These are phyloP conservation scores for Alviniconcha marisindica DNA, from an alignment of 1,140 invertebrate genomes.

Conservation along the genomic window DNA sequence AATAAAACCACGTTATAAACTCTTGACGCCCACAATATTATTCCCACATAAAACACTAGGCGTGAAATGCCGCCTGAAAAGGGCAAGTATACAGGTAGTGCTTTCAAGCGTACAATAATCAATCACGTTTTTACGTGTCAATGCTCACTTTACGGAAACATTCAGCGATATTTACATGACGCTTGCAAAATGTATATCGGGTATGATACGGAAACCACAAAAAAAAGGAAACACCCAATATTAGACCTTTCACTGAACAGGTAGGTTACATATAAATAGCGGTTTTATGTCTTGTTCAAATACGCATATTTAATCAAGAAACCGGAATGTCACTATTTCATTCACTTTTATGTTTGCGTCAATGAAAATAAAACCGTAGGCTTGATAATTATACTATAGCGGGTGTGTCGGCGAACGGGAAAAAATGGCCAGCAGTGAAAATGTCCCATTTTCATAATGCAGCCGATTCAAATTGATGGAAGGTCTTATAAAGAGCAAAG, in stretches of 20 bases:
- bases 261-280: not conserved
- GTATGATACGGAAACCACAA: not conserved
- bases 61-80: not conserved
- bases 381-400: too few relatives aligned
- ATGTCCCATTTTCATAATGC: slow-evolving; percentile 31
- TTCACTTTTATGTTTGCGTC: not conserved
- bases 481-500: slow-evolving; percentile 7
- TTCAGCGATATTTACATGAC: not conserved
- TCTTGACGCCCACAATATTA: too few relatives aligned
- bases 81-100: not conserved
- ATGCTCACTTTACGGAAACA: not conserved
- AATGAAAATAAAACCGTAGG: not conserved
- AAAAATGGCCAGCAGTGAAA: not conserved
- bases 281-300: not conserved
- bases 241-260: not conserved
- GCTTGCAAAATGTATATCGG: not conserved
- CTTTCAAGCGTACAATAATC: not conserved
- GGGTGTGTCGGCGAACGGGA: not conserved
- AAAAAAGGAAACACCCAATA: not conserved
- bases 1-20: too few relatives aligned
- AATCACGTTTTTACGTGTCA: slow-evolving; percentile 12
- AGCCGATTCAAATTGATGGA: not conserved
- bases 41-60: not conserved
- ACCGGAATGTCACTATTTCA: not conserved
- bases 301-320: not conserved